phyloP scores from a whole-genome alignment of 2,113 vertebrate species.

The Dromaius novaehollandiae region DNA sequence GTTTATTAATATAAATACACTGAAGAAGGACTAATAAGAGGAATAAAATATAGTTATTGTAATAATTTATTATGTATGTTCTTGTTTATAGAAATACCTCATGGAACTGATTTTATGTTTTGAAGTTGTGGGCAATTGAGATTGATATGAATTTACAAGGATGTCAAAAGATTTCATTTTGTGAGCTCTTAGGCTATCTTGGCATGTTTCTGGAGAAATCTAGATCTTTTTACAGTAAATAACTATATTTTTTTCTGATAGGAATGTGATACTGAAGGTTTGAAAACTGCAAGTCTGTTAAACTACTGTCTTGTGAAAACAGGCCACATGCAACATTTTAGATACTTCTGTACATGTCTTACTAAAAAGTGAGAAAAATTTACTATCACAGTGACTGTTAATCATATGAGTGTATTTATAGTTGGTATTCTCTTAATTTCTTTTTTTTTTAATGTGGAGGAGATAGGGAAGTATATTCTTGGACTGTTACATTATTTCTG shows the following conservation, averaged over 20 bases:
- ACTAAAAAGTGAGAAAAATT: not conserved
- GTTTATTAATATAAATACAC: no score
- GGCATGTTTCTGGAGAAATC: not conserved
- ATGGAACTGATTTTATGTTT: not conserved
- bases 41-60: not conserved
- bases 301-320: rapidly evolving
- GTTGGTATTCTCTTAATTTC: not conserved
- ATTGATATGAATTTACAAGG: not conserved
- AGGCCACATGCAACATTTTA: rapidly evolving
- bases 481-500: not conserved
- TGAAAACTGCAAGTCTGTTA: not conserved
- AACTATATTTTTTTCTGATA: no score
- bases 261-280: rapidly evolving
- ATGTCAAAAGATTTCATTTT: not conserved
- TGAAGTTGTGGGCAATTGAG: not conserved
- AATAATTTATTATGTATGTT: not conserved
- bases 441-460: not conserved
- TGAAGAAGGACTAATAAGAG: not conserved
- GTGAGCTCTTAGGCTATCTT: not conserved
- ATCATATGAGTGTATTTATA: not conserved
- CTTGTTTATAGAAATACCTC: not conserved
- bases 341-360: no score
- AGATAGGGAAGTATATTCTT: not conserved
- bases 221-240: not conserved
- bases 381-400: rapidly evolving